These are phyloP conservation scores for Pseudomyrmex dendroicus DNA, from an alignment of 1,140 invertebrate species.

Conservation along the genomic window DNA sequence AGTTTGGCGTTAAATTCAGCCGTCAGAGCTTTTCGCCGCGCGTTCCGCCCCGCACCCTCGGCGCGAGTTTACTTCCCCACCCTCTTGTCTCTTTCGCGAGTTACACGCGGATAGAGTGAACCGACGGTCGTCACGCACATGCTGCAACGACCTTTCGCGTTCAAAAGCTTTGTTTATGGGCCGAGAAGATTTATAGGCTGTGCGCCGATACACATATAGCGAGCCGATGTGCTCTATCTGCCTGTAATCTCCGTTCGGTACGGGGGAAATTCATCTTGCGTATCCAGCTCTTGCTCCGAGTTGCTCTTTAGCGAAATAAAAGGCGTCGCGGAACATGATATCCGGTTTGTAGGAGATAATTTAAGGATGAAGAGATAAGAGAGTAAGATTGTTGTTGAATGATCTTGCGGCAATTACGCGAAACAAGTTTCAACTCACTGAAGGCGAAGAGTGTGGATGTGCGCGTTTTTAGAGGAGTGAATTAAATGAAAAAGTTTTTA, in stretches of 20 bases:
- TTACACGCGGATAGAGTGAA: constrained; percentile 46
- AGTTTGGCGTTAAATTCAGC: constrained; percentile 79
- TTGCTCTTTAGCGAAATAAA: constrained; percentile 43
- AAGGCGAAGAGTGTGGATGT: background rate
- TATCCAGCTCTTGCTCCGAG: constrained; percentile 17
- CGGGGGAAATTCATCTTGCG: constrained; percentile 50
- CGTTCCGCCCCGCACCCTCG: constrained; percentile 15
- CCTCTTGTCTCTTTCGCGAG: constrained; percentile 36
- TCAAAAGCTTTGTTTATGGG: constrained; percentile 84
- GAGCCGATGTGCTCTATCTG: constrained; percentile 72
- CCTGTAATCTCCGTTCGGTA: constrained; percentile 71
- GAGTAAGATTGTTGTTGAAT: background rate
- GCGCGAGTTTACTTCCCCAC: constrained; percentile 17
- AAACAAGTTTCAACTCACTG: background rate
- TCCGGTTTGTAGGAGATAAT: constrained; percentile 20
- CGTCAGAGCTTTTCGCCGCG: constrained; percentile 70
- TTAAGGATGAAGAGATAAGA: constrained; percentile 22
- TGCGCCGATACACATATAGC: constrained; percentile 73
- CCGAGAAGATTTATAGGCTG: constrained; percentile 83
- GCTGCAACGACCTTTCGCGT: constrained; percentile 82
- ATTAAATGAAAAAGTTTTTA: constrained; percentile 29
- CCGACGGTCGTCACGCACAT: constrained; percentile 79
- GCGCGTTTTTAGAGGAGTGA: background rate
- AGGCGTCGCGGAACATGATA: constrained; percentile 25
- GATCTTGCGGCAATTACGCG: constrained; percentile 8